phyloP scores from a whole-genome alignment of 2,888 invertebrate genomes.

The Rhorus exstirpatorius region DNA sequence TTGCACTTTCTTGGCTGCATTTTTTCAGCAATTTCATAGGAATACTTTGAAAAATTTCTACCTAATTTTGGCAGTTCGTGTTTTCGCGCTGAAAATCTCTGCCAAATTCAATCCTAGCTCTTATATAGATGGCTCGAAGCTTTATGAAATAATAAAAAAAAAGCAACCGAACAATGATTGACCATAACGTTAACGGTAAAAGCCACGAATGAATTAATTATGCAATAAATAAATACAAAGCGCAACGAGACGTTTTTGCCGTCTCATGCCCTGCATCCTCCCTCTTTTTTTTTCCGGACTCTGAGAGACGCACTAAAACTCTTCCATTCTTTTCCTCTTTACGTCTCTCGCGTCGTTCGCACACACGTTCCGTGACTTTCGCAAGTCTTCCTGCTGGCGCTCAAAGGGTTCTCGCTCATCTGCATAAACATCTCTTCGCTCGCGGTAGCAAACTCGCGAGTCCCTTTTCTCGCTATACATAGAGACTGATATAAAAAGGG shows the following conservation, averaged over 20 bases:
- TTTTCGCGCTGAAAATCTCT: too few relatives aligned
- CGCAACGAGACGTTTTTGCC: not conserved
- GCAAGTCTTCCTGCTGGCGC: conserved; percentile 57
- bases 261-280: not conserved
- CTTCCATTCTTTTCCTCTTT: conserved; percentile 54
- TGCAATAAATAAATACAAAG: too few relatives aligned
- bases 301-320: conserved; percentile 44
- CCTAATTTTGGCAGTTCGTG: too few relatives aligned
- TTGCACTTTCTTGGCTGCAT: too few relatives aligned
- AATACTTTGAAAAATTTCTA: too few relatives aligned
- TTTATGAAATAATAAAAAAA: too few relatives aligned
- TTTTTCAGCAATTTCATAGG: too few relatives aligned
- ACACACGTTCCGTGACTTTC: conserved; percentile 25
- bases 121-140: too few relatives aligned
- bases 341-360: conserved; percentile 36
- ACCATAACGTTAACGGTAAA: too few relatives aligned
- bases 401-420: conserved; percentile 77
- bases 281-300: conserved; percentile 1
- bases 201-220: too few relatives aligned
- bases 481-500: conserved; percentile 29
- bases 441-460: conserved; percentile 74
- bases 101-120: too few relatives aligned
- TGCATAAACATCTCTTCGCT: conserved; percentile 82
- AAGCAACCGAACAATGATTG: too few relatives aligned
- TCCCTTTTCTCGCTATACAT: conserved; percentile 41